These are phyloP conservation scores for Hypomecis atomaria DNA, from an alignment of 2,888 invertebrate genomes.

Conservation along the genomic window DNA sequence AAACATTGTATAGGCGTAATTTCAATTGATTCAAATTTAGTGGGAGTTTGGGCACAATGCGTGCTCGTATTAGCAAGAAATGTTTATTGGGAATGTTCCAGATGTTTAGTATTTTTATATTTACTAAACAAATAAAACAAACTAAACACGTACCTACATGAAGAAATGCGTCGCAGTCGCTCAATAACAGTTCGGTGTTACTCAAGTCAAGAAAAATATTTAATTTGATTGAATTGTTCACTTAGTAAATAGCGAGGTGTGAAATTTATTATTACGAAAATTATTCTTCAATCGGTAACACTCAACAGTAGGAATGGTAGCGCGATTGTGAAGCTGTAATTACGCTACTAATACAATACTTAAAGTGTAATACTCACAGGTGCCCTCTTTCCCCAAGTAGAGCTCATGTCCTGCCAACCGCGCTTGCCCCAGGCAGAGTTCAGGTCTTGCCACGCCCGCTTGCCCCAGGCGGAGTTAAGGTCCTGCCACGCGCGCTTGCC, in stretches of 20 bases:
- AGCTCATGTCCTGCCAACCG: constrained; percentile 83
- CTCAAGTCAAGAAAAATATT: not conserved
- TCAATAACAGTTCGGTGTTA: too few relatives aligned
- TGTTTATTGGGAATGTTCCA: not conserved
- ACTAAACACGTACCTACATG: too few relatives aligned
- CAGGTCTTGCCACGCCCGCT: constrained; percentile 85
- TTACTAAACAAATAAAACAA: too few relatives aligned
- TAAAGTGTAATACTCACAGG: constrained; percentile 57
- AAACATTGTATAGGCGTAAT: constrained; percentile 3
- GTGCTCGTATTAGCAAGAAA: not conserved
- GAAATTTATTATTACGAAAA: too few relatives aligned
- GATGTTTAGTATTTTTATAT: not conserved
- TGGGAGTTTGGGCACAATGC: constrained; percentile 16
- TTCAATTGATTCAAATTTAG: constrained; percentile 23
- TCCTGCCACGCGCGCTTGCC: constrained; percentile 86
- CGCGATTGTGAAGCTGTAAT: too few relatives aligned
- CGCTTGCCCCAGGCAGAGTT: constrained; percentile 86
- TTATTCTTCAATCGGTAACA: too few relatives aligned
- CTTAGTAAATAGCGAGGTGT: too few relatives aligned
- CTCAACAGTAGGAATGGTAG: too few relatives aligned
- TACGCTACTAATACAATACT: not conserved
- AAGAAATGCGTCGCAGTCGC: too few relatives aligned
- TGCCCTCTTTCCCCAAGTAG: constrained; percentile 84
- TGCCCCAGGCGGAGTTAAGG: constrained; percentile 82
- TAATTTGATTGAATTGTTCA: too few relatives aligned